phyloP scores from a whole-genome alignment of 2,113 vertebrate species.

The Thamnaconus septentrionalis region DNA sequence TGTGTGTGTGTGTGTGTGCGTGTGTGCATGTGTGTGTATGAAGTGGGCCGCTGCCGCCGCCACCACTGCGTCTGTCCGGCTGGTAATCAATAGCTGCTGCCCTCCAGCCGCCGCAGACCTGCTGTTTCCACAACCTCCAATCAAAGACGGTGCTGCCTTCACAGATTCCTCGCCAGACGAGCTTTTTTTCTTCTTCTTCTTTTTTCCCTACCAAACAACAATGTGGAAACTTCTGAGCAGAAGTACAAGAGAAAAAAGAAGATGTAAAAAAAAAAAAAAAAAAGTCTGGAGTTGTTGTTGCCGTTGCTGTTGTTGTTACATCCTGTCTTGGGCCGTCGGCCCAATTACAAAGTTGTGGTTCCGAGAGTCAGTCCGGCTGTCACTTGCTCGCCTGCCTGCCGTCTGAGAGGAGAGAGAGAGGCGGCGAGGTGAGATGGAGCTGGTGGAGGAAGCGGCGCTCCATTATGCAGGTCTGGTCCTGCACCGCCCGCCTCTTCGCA shows the following conservation, averaged over 20 bases:
- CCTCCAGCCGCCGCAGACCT: constrained; percentile 67
- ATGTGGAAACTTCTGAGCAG: constrained; percentile 53
- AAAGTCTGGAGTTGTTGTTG: constrained; percentile 50
- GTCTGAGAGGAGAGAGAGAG: constrained; percentile 74
- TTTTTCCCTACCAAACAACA: constrained; percentile 50
- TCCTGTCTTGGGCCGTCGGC: constrained; percentile 73
- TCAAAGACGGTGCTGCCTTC: constrained; percentile 47
- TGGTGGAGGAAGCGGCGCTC: constrained; percentile 75
- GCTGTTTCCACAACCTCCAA: constrained; percentile 67
- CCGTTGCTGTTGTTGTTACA: constrained; percentile 38
- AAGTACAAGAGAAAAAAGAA: no score
- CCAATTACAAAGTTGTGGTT: constrained; percentile 84
- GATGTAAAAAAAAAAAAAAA: no score
- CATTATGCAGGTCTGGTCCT: constrained; percentile 97
- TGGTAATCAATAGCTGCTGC: constrained; percentile 68
- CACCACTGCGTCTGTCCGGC: constrained; percentile 63
- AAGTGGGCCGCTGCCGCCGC: constrained; percentile 30
- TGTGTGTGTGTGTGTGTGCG: constrained; percentile 34
- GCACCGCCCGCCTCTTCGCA: constrained; percentile 90
- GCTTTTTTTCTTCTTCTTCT: constrained; percentile 53
- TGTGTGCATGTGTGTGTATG: constrained; percentile 76
- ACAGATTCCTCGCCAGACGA: constrained; percentile 57
- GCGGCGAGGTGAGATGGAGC: constrained; percentile 87
- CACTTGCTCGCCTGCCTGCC: constrained; percentile 48
- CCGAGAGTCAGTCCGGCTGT: constrained; percentile 52